A percentile compares a stretch with the other conserved stretches of the same genome.
These are phyloP conservation scores for Tinamus guttatus DNA, from an alignment of 2,113 vertebrate genomes.

Conservation along the genomic window DNA sequence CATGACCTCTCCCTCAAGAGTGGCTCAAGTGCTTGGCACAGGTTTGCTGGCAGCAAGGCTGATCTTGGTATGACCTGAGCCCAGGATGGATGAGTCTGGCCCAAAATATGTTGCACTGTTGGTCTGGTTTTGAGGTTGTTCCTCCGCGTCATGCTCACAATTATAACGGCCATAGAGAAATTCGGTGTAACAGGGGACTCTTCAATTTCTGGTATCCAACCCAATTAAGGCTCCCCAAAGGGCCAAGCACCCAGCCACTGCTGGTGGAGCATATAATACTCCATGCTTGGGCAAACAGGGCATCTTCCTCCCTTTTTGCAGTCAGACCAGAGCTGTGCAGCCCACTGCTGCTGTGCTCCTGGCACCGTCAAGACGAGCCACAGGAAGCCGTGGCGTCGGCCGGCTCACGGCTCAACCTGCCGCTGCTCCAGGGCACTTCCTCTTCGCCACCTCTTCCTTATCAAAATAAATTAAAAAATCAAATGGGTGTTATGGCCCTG, in stretches of 20 bases:
- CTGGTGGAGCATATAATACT: background rate
- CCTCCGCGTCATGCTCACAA: background rate
- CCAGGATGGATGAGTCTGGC: background rate
- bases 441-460: slow-evolving; percentile 59
- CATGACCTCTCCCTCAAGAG: fast-evolving
- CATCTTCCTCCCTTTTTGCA: background rate
- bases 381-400: background rate
- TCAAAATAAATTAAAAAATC: background rate
- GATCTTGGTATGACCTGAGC: background rate
- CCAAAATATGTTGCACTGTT: background rate
- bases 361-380: too few relatives aligned
- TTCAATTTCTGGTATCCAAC: background rate
- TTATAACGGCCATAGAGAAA: background rate
- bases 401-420: background rate
- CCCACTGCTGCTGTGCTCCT: background rate
- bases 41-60: background rate
- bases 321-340: background rate
- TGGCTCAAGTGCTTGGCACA: background rate
- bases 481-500: background rate
- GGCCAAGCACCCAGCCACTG: background rate
- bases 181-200: background rate
- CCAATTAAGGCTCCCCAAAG: background rate
- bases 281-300: background rate
- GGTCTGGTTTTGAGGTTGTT: background rate
- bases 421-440: slow-evolving; percentile 31